Evolutionary conservation across 2,113 vertebrate species (phyloP).

Genomic region (Formicarius rufipectus): DNA sequence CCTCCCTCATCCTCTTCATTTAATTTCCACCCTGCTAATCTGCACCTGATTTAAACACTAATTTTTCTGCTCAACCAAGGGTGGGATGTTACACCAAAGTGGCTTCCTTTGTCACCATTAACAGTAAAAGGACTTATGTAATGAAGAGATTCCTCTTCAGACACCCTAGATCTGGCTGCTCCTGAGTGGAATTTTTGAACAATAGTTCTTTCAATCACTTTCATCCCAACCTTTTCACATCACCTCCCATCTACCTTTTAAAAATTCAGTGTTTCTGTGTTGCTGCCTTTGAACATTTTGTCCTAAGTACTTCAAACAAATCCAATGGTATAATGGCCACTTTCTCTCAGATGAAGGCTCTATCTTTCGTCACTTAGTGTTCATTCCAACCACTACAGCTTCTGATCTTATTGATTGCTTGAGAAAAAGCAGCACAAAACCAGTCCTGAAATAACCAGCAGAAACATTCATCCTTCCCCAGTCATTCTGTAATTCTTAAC

Average conservation of each 20-base stretch:
- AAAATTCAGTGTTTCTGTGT: conserved; percentile 3
- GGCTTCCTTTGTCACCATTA: background rate
- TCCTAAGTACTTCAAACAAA: background rate
- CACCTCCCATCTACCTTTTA: background rate
- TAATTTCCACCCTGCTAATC: background rate
- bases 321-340: background rate
- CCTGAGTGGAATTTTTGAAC: background rate
- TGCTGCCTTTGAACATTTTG: conserved; percentile 1
- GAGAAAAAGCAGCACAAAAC: conserved; percentile 26
- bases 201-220: conserved; percentile 13
- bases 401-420: conserved; percentile 39
- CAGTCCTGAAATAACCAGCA: conserved; percentile 7
- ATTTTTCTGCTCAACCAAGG: background rate
- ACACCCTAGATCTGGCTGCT: background rate
- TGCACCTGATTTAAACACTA: background rate
- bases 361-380: conserved; percentile 2
- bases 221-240: conserved; percentile 1
- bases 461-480: conserved; percentile 19
- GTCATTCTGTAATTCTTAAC: background rate
- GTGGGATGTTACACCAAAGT: background rate
- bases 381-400: background rate
- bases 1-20: background rate
- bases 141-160: background rate
- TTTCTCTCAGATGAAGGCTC: background rate
- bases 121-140: background rate